These are phyloP conservation scores for Ormia ochracea DNA, from an alignment of 2,888 invertebrate genomes.

Conservation along the genomic window DNA sequence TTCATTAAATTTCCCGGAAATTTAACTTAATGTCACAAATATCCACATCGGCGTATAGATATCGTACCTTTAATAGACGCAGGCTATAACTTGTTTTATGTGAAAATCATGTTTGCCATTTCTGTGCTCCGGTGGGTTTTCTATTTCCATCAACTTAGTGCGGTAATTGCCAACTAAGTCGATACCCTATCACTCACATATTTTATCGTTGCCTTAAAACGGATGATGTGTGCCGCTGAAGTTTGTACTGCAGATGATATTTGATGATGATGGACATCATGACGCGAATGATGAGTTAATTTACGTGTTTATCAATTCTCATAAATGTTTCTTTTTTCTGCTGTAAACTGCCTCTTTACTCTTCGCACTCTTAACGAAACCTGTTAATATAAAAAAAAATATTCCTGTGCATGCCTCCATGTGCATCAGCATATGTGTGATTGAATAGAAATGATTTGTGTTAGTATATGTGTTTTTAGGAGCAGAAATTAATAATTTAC, in stretches of 20 bases:
- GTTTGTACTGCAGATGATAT: slow-evolving; percentile 20
- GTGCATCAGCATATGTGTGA: too few relatives aligned
- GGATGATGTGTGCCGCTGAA: slow-evolving; percentile 33
- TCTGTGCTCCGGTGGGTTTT: too few relatives aligned
- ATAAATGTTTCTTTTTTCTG: slow-evolving; percentile 19
- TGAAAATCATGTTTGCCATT: too few relatives aligned
- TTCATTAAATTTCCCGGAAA: too few relatives aligned
- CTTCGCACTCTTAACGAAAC: slow-evolving; percentile 26
- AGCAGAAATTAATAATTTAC: too few relatives aligned
- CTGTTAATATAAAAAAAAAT: slow-evolving; percentile 35
- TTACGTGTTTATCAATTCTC: slow-evolving; percentile 51
- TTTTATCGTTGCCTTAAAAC: slow-evolving; percentile 1
- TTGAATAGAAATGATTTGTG: too few relatives aligned
- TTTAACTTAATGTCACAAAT: too few relatives aligned
- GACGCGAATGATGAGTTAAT: slow-evolving; percentile 64
- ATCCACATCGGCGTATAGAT: too few relatives aligned
- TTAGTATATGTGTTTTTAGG: too few relatives aligned
- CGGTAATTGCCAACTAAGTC: neutral
- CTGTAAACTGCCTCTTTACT: neutral
- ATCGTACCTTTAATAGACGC: too few relatives aligned
- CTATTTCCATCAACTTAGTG: too few relatives aligned
- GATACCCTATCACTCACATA: neutral
- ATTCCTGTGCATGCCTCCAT: neutral
- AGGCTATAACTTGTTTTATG: too few relatives aligned
- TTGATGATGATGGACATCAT: slow-evolving; percentile 42